These are phyloP conservation scores for Netelia virgata DNA, from an alignment of 2,888 invertebrate genomes.

Conservation along the genomic window DNA sequence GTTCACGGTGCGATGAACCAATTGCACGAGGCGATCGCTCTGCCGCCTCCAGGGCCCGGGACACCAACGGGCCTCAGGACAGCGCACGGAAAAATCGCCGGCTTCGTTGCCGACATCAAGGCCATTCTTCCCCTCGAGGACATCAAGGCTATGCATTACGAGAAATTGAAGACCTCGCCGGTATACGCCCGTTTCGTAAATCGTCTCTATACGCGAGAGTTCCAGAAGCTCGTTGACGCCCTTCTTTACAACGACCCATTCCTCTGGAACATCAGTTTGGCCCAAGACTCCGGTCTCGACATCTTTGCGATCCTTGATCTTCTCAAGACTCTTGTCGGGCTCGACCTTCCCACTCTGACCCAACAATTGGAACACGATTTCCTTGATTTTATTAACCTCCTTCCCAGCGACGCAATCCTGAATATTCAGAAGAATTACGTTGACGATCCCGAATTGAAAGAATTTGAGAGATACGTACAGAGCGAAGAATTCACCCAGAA, in stretches of 20 bases:
- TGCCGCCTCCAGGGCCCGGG: constrained; percentile 66
- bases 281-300: constrained; percentile 62
- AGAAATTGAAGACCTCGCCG: constrained; percentile 76
- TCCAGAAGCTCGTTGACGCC: no score
- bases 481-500: constrained; percentile 60
- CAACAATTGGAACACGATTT: constrained; percentile 45
- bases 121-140: constrained; percentile 75
- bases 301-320: constrained; percentile 59
- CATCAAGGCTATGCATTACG: constrained; percentile 73
- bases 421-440: constrained; percentile 48
- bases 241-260: no score
- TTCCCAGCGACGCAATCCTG: constrained; percentile 66
- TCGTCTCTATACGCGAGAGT: no score
- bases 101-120: constrained; percentile 74
- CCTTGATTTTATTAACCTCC: constrained; percentile 63
- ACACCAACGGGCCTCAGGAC: background rate
- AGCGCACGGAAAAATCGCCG: constrained; percentile 74
- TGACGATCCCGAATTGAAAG: constrained; percentile 64
- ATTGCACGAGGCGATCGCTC: constrained; percentile 72
- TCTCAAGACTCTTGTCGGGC: constrained; percentile 60
- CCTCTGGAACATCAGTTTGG: no score
- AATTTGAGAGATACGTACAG: constrained; percentile 55
- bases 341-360: constrained; percentile 53
- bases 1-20: constrained; percentile 67
- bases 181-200: no score